Evolutionary conservation across 2,113 vertebrate genomes (phyloP).

Genomic region (Gymnocephalus cernua): DNA sequence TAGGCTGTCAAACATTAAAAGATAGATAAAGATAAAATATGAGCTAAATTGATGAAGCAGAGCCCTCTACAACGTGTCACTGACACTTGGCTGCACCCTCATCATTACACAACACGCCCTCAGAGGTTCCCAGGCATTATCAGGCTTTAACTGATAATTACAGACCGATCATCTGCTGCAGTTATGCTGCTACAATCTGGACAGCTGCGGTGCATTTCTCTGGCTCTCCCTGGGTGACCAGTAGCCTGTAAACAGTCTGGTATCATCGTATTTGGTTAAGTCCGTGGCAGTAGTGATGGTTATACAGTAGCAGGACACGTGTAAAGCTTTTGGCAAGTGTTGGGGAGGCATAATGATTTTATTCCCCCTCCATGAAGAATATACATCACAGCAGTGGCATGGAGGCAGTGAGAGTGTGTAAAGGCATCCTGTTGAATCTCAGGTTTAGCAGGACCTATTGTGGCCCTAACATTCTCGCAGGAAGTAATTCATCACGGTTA

Average conservation of each 20-base stretch:
- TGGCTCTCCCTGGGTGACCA: conserved; percentile 10
- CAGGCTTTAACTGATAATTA: conserved; percentile 62
- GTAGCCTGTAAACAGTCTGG: conserved; percentile 6
- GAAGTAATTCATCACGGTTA: conserved; percentile 76
- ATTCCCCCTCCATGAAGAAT: conserved; percentile 23
- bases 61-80: conserved; percentile 4
- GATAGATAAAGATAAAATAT: too few species aligned
- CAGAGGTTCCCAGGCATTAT: conserved; percentile 57
- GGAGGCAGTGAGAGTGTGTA: conserved; percentile 23
- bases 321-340: conserved; percentile 9
- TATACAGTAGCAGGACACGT: conserved; percentile 5
- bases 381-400: conserved; percentile 9
- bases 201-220: conserved; percentile 38
- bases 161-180: conserved; percentile 57
- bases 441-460: conserved; percentile 73
- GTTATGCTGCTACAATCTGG: conserved; percentile 37
- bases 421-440: conserved; percentile 64
- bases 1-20: conserved; percentile 5
- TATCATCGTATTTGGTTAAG: conserved; percentile 26
- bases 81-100: conserved; percentile 54
- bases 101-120: conserved; percentile 69
- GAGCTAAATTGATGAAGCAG: conserved; percentile 35
- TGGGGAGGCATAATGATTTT: conserved; percentile 13
- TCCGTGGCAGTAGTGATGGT: conserved; percentile 12
- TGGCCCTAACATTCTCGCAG: conserved; percentile 65